phyloP scores from a whole-genome alignment of 2,888 invertebrate genomes.

The Meloe dianella region DNA sequence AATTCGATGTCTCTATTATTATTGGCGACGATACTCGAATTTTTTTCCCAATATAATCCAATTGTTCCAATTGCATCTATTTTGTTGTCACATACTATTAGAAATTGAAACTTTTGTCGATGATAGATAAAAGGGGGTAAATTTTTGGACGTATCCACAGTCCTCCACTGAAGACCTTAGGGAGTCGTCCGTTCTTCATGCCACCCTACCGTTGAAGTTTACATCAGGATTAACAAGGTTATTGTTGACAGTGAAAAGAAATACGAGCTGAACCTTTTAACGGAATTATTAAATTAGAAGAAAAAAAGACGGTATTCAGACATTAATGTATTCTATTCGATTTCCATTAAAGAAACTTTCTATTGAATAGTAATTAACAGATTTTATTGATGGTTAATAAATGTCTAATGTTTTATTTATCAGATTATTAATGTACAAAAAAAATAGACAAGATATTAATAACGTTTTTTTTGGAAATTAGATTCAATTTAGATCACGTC shows the following conservation, averaged over 20 bases:
- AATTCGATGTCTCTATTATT: neutral
- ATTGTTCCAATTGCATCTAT: constrained; percentile 13
- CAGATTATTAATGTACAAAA: neutral
- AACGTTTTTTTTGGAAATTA: neutral
- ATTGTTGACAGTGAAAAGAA: constrained; percentile 44
- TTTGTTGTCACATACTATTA: neutral
- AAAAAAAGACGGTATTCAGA: constrained; percentile 44
- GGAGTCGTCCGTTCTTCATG: constrained; percentile 32
- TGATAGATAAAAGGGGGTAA: constrained; percentile 17
- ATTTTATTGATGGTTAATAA: constrained; percentile 18
- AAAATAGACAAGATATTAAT: neutral
- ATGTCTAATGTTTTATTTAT: constrained; percentile 14
- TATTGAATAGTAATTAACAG: constrained; percentile 24
- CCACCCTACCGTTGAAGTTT: constrained; percentile 38
- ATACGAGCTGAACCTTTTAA: constrained; percentile 44
- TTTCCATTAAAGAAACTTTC: constrained; percentile 30
- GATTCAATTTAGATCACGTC: no score
- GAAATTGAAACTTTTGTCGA: constrained; percentile 22
- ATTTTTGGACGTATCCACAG: constrained; percentile 13
- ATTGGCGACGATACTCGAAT: constrained; percentile 8
- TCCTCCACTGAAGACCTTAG: constrained; percentile 31
- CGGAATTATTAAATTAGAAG: constrained; percentile 44
- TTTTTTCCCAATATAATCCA: constrained; percentile 20
- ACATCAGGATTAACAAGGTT: constrained; percentile 45
- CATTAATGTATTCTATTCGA: constrained; percentile 38